phyloP scores from a whole-genome alignment of 2,797 vertebrate genomes.

The Poecilia picta region DNA sequence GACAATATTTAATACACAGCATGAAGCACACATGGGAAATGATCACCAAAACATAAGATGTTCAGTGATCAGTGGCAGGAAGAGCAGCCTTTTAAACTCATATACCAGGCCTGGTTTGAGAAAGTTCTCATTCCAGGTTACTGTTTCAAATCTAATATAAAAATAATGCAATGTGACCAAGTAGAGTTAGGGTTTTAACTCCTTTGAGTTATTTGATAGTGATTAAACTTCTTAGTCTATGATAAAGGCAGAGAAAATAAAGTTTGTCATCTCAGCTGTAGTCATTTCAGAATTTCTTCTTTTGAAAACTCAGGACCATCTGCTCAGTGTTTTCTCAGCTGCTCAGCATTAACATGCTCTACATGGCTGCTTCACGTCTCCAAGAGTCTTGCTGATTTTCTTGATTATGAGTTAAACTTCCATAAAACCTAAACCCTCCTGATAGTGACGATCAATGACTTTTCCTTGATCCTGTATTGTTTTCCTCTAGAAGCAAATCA shows the following conservation, averaged over 20 bases:
- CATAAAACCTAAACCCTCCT: background rate
- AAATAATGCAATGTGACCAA: background rate
- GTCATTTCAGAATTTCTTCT: background rate
- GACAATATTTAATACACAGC: background rate
- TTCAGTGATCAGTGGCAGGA: background rate
- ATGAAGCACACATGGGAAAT: background rate
- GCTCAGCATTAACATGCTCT: background rate
- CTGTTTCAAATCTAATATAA: background rate
- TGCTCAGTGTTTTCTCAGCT: conserved; percentile 2
- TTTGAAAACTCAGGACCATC: background rate
- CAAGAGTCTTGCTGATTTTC: background rate
- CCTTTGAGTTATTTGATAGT: background rate
- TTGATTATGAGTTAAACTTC: background rate
- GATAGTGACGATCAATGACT: background rate
- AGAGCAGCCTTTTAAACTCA: background rate
- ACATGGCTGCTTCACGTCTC: background rate
- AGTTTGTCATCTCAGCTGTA: background rate
- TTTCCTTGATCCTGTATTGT: background rate
- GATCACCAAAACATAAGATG: background rate
- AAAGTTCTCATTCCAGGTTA: background rate
- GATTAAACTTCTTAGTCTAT: too few species aligned
- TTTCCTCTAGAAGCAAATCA: background rate
- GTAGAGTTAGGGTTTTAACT: background rate
- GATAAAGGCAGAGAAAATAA: background rate
- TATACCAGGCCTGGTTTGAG: background rate